Evolutionary conservation across 1,140 invertebrate species (phyloP), one percentile per base, ranked within the genome.

Genomic region (Ceratina calcarata): DNA sequence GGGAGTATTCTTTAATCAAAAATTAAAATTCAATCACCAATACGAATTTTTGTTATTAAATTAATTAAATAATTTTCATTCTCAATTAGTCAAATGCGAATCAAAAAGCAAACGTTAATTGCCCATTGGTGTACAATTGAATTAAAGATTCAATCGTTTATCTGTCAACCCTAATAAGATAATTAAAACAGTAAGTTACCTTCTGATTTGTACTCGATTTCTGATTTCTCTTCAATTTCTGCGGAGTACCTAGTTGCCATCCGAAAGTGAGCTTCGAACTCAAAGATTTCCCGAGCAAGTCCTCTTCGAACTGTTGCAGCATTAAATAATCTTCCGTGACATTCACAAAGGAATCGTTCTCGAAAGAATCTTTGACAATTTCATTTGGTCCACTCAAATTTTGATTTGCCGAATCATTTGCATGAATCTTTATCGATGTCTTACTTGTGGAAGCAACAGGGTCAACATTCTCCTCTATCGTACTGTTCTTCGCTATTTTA

Each of bases 241-340:
- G 27, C 2, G 79, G 66, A 3, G 55, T 78, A 15, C 4, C 22
- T 60, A 20, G 27, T 15, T 64, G 27, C 22, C 12, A 13, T 24
- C 27, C 3, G 20, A 13, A 12, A 13, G 3, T 7, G 8, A 15
- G 22, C 0, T 18, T 55, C 13, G 58, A 12, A 2, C 1, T 68
- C 13, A 24, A 12, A 16, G 0, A 3, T 37, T 64, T 72, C 7
- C 80, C 82, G 4, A 89, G 79, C 8, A 89, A 57, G 61, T 87
- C 88, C 18, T 86, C 66, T 51, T 89, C 89, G 53, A 88, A 74
- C 12, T 81, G 77, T 55, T 86, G 83, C 6, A 89, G 27, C 4
- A 53, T 55, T 55, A 74, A 15, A 53, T 87, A 71, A 37, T 89
- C 78, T 22, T 83, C 71, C 16, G 88, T 89, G 16, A 89, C 66